Conservation (phyloP, 1,140 invertebrate species). For the Pentalonia nigronervosa region DNA sequence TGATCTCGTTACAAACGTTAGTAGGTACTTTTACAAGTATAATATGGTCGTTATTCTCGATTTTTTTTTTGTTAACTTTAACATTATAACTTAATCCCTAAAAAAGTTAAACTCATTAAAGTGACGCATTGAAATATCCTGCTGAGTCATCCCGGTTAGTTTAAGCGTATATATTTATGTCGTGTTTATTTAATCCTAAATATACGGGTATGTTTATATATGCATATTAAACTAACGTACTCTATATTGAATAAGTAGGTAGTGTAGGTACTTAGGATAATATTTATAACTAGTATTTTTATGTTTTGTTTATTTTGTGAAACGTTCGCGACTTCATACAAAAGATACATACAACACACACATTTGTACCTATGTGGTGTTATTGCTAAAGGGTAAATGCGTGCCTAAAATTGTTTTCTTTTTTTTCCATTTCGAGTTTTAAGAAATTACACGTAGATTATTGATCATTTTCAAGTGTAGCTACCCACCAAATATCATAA, state of each 20-base stretch:
- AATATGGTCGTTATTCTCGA: constrained; percentile 6
- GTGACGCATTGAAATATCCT: background rate
- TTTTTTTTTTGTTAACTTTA: background rate
- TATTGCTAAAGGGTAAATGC: background rate
- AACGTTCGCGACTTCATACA: background rate
- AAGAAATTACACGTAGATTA: background rate
- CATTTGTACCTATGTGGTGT: background rate
- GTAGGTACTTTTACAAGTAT: background rate
- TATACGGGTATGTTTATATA: background rate
- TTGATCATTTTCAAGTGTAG: background rate
- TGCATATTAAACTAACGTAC: background rate
- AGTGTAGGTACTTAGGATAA: background rate
- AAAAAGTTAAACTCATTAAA: constrained; percentile 24
- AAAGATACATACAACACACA: background rate
- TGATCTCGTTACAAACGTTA: background rate
- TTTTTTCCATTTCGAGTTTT: background rate
- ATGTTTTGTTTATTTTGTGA: background rate
- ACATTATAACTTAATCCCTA: constrained; percentile 1
- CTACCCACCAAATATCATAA: background rate
- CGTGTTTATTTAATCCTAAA: background rate
- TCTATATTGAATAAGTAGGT: background rate
- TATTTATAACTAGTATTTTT: constrained; percentile 4
- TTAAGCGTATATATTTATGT: background rate
- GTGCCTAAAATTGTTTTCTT: background rate
- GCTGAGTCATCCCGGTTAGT: background rate